These are phyloP conservation scores for Zeugodacus cucurbitae DNA, from an alignment of 1,140 invertebrate genomes.

Conservation along the genomic window DNA sequence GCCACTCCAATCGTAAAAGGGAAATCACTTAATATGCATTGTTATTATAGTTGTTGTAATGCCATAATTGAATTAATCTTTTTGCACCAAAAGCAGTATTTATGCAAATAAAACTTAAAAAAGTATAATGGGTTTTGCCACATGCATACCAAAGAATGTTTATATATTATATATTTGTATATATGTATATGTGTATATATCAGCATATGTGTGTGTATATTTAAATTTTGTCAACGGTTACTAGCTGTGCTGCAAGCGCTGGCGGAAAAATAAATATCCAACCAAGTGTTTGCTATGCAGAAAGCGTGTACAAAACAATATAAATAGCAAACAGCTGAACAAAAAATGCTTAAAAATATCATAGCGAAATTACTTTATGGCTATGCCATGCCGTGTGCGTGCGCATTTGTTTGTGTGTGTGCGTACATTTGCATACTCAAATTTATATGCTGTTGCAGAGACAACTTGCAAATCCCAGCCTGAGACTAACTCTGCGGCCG, in stretches of 20 bases:
- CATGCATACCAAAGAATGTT: background rate
- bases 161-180: background rate
- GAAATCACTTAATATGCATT: background rate
- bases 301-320: background rate
- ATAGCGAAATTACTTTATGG: background rate
- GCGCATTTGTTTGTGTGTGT: background rate
- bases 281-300: background rate
- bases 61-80: background rate
- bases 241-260: background rate
- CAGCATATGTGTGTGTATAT: too few species aligned
- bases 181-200: background rate
- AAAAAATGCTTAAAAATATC: background rate
- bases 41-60: background rate
- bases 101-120: too few species aligned
- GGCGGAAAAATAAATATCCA: background rate
- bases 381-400: background rate
- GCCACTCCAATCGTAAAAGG: background rate
- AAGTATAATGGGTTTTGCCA: background rate
- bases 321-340: background rate
- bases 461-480: background rate
- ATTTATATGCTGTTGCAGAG: constrained; percentile 14
- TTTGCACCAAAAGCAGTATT: background rate
- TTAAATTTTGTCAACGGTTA: background rate
- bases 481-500: background rate
- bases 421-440: constrained; percentile 1